Conservation (phyloP, 1,140 invertebrate genomes). For the Pseudomyrmex dendroicus region DNA sequence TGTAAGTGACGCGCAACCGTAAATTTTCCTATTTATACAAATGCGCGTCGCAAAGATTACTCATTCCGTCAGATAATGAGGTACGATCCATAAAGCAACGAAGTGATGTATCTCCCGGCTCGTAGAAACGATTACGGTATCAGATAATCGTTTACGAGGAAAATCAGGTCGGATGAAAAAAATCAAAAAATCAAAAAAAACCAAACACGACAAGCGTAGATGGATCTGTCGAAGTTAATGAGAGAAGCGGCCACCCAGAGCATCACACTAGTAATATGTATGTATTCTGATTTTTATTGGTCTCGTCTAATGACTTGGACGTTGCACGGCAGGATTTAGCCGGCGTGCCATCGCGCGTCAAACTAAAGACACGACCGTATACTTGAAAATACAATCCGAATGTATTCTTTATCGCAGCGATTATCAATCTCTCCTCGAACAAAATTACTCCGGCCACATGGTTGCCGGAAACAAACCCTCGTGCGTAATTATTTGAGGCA, state of each 20-base stretch:
- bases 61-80: constrained; percentile 50
- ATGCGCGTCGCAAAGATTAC: constrained; percentile 35
- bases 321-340: constrained; percentile 11
- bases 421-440: constrained; percentile 40
- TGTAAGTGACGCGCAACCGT: neutral
- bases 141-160: constrained; percentile 41
- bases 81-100: constrained; percentile 39
- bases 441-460: neutral
- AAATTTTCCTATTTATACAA: constrained; percentile 31
- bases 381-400: neutral
- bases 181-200: neutral
- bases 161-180: constrained; percentile 45
- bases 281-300: constrained; percentile 27
- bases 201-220: neutral
- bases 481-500: neutral
- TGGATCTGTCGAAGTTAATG: constrained; percentile 34
- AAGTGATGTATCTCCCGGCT: constrained; percentile 34
- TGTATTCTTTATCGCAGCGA: constrained; percentile 16
- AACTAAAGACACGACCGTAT: neutral
- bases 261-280: neutral
- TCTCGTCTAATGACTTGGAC: constrained; percentile 29
- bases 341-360: neutral
- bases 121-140: constrained; percentile 43
- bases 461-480: constrained; percentile 18
- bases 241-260: constrained; percentile 46